These are phyloP conservation scores for Mellivora capensis DNA, from an alignment of 2,113 vertebrate genomes.

Conservation along the genomic window DNA sequence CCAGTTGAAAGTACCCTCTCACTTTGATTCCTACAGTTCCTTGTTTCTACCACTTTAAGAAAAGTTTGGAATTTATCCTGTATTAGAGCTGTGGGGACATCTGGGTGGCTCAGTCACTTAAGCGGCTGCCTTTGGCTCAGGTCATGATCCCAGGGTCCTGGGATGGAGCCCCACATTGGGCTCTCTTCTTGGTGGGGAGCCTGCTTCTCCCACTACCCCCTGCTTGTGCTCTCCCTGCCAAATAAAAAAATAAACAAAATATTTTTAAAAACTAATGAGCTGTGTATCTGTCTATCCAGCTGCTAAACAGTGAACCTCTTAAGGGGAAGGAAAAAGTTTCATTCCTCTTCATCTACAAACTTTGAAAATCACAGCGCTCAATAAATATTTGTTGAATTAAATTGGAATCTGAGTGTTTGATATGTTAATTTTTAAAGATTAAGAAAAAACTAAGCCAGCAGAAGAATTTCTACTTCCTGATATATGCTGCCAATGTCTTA, in stretches of 20 bases:
- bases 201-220: background rate
- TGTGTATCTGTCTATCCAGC: background rate
- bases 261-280: background rate
- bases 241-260: background rate
- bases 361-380: background rate
- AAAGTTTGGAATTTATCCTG: background rate
- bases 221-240: background rate
- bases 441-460: conserved; percentile 42
- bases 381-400: conserved; percentile 11
- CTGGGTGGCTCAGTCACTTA: background rate
- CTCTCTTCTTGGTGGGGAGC: background rate
- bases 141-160: background rate
- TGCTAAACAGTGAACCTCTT: background rate
- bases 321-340: background rate
- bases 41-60: background rate
- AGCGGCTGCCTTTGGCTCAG: background rate
- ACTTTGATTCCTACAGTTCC: too few species aligned
- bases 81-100: background rate
- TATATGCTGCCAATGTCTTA: conserved; percentile 39
- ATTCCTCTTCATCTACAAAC: background rate
- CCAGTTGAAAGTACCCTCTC: background rate
- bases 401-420: conserved; percentile 22
- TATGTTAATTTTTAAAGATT: conserved; percentile 34
- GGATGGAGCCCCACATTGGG: background rate
- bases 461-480: conserved; percentile 33